phyloP scores from a whole-genome alignment of 2,797 vertebrate genomes.

The Percopsis omiscomaycus region DNA sequence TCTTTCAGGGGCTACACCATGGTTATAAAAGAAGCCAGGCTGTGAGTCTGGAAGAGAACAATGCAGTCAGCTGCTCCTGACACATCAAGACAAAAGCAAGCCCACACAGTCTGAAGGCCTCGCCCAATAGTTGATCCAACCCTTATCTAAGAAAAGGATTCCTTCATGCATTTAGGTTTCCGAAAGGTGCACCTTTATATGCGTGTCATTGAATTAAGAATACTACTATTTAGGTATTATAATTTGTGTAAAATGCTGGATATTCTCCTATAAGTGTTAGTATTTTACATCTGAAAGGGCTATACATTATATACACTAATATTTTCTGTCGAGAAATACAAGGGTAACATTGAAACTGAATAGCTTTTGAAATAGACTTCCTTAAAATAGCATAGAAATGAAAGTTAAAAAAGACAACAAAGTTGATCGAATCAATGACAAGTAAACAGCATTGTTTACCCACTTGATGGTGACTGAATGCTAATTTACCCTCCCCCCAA shows the following conservation, averaged over 20 bases:
- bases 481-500: not conserved
- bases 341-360: slow-evolving; percentile 15
- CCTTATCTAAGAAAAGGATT: slow-evolving; percentile 48
- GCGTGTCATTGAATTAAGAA: not conserved
- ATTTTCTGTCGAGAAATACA: slow-evolving; percentile 1
- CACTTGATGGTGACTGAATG: slow-evolving; percentile 45
- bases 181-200: slow-evolving; percentile 6
- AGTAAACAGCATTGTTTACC: slow-evolving; percentile 38
- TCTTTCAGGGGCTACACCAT: slow-evolving; percentile 50
- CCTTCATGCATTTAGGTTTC: slow-evolving; percentile 6
- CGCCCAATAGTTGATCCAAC: slow-evolving; percentile 39
- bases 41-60: slow-evolving; percentile 69
- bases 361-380: slow-evolving; percentile 3
- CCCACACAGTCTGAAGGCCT: slow-evolving; percentile 37
- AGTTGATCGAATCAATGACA: slow-evolving; percentile 54
- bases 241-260: not conserved
- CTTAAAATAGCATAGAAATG: not conserved
- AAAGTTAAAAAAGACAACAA: slow-evolving; percentile 36
- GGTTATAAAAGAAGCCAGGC: slow-evolving; percentile 61
- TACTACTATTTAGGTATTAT: not conserved
- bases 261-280: not conserved
- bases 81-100: slow-evolving; percentile 71
- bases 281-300: not conserved
- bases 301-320: not conserved
- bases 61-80: slow-evolving; percentile 79